A percentile compares a stretch with the other conserved stretches of the same genome.
These are phyloP conservation scores for Struthio camelus DNA, from an alignment of 2,113 vertebrate species.

Conservation along the genomic window DNA sequence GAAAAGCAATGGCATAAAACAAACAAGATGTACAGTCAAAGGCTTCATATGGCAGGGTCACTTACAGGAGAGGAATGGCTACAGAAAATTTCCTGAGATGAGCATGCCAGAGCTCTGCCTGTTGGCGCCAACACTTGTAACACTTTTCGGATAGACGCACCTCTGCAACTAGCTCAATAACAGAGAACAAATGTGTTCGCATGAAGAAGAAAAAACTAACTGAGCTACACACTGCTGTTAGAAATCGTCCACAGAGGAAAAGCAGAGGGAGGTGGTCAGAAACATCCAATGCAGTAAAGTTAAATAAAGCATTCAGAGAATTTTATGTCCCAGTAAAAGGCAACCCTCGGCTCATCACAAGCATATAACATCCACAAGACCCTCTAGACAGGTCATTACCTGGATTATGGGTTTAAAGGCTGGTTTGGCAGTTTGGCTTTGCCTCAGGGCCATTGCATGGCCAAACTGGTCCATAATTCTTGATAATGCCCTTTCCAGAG, in stretches of 20 bases:
- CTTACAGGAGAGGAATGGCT: not conserved
- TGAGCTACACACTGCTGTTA: not conserved
- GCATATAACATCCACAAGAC: conserved; percentile 37
- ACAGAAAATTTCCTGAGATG: not conserved
- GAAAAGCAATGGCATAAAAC: not conserved
- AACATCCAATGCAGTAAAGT: conserved; percentile 8
- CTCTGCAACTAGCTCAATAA: not conserved
- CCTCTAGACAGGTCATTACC: conserved; percentile 38
- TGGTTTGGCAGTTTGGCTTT: conserved; percentile 58
- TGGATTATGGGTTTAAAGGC: conserved; percentile 16
- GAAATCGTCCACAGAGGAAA: conserved; percentile 25
- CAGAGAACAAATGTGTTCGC: not conserved
- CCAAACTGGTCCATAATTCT: conserved; percentile 51
- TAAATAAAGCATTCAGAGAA: conserved; percentile 61
- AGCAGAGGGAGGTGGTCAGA: not conserved
- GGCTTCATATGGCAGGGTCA: not conserved
- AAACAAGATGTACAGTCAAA: not conserved
- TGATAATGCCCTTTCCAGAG: conserved; percentile 26
- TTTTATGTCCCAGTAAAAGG: conserved; percentile 46
- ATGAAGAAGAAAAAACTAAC: not conserved
- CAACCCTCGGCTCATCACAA: conserved; percentile 50
- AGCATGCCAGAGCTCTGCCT: not conserved
- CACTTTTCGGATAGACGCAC: not conserved
- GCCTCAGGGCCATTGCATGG: conserved; percentile 30
- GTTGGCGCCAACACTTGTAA: not conserved